A percentile compares a stretch with the other conserved stretches of the same genome.
Conservation (phyloP, 2,888 invertebrate genomes). For the Argyresthia albistria region DNA sequence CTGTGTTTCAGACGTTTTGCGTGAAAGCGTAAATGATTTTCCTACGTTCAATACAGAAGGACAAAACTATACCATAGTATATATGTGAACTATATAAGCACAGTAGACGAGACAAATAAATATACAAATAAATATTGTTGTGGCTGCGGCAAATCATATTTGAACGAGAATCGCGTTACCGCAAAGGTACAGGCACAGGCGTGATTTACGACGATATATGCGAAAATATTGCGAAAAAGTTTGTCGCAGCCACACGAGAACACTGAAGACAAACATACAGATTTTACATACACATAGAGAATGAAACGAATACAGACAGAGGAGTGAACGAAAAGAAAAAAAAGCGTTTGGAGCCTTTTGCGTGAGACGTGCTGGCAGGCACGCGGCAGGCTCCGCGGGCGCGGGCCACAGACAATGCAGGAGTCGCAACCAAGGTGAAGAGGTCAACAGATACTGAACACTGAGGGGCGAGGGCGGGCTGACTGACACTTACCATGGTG, state of each 20-base stretch:
- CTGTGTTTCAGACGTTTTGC: conserved; percentile 66
- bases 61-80: conserved; percentile 56
- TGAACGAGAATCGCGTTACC: conserved; percentile 20
- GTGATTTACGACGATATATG: conserved; percentile 23
- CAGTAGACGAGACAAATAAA: conserved; percentile 71
- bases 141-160: conserved; percentile 58
- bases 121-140: conserved; percentile 56
- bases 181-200: conserved; percentile 22
- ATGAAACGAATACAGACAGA: conserved; percentile 72
- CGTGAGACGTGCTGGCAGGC: conserved; percentile 48
- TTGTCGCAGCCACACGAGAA: conserved; percentile 64
- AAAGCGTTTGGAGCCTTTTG: conserved; percentile 60
- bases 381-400: conserved; percentile 54
- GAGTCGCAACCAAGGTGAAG: conserved; percentile 70
- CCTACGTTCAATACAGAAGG: conserved; percentile 62
- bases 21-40: conserved; percentile 74
- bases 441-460: conserved; percentile 71
- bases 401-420: conserved; percentile 66
- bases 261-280: conserved; percentile 72
- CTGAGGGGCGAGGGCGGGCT: conserved; percentile 74
- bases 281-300: conserved; percentile 75
- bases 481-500: conserved; percentile 96
- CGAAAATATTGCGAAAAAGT: conserved; percentile 21
- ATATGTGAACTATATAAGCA: conserved; percentile 63
- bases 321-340: conserved; percentile 67